Conservation (phyloP, 2,888 invertebrate genomes). For the Scrobipalpa atriplicella region DNA sequence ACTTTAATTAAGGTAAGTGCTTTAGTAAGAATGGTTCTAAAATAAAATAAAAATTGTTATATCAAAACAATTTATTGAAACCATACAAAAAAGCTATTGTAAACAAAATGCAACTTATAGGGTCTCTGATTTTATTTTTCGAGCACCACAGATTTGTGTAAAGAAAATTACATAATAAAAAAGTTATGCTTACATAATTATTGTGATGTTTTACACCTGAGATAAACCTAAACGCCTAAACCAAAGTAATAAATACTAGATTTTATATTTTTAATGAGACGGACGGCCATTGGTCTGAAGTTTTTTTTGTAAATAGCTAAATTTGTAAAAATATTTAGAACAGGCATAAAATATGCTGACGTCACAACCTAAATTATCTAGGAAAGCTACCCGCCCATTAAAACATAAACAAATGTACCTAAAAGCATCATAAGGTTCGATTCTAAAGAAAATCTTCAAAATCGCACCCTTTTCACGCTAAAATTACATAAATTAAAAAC, state of each 20-base stretch:
- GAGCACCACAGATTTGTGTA: constrained; percentile 48
- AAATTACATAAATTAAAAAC: constrained; percentile 6
- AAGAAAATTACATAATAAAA: constrained; percentile 35
- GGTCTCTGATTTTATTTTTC: constrained; percentile 38
- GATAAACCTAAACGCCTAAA: constrained; percentile 56
- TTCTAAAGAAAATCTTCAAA: not conserved
- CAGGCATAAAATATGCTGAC: not conserved
- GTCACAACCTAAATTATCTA: constrained; percentile 4
- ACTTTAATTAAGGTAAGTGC: too few relatives aligned
- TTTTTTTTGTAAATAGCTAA: not conserved
- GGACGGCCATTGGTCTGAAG: constrained; percentile 40
- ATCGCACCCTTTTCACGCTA: not conserved
- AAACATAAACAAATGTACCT: constrained; percentile 30
- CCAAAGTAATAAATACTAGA: constrained; percentile 51
- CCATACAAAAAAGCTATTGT: constrained; percentile 35
- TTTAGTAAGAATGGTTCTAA: too few relatives aligned
- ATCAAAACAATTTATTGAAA: constrained; percentile 53
- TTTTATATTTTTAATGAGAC: constrained; percentile 49
- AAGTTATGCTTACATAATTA: constrained; percentile 45
- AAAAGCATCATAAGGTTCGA: not conserved
- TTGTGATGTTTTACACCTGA: constrained; percentile 58
- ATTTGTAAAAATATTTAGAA: not conserved
- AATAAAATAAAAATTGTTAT: constrained; percentile 27
- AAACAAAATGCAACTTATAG: constrained; percentile 44
- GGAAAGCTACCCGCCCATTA: constrained; percentile 37